A percentile compares a stretch with the other conserved stretches of the same genome.
Evolutionary conservation across 2,113 vertebrate genomes (phyloP).

Genomic region (Lamprotornis superbus): DNA sequence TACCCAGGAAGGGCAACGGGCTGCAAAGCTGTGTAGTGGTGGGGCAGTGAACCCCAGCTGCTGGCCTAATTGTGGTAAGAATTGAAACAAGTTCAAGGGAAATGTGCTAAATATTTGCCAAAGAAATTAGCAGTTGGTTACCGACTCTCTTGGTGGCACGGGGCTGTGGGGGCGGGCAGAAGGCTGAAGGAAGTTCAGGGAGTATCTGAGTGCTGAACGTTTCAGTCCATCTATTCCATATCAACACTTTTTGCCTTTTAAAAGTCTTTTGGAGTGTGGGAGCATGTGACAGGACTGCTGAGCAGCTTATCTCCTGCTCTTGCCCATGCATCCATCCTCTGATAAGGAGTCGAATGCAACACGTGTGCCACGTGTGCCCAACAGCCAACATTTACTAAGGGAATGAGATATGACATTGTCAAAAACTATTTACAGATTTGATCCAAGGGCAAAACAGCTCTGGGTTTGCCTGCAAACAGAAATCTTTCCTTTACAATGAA

Average conservation of each 20-base stretch:
- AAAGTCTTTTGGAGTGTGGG: constrained; percentile 23
- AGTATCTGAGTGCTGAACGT: rapidly evolving
- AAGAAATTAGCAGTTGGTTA: neutral
- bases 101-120: neutral
- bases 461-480: neutral
- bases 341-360: constrained; percentile 50
- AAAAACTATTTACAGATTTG: constrained; percentile 40
- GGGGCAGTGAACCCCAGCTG: neutral
- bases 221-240: neutral
- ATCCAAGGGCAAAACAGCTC: constrained; percentile 27
- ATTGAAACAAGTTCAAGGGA: neutral
- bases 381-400: constrained; percentile 26
- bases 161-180: neutral
- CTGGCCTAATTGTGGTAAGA: neutral
- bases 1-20: neutral
- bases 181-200: neutral
- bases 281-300: neutral
- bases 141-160: rapidly evolving
- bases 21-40: neutral
- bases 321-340: neutral
- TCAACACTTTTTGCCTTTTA: constrained; percentile 35
- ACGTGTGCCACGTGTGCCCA: neutral
- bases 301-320: constrained; percentile 26
- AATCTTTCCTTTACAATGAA: neutral
- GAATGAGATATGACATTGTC: constrained; percentile 44